Percentiles rank a stretch among this genome's conserved stretches.
These are phyloP conservation scores for Omphaloscelis lunosa DNA, from an alignment of 2,888 invertebrate genomes.

Conservation along the genomic window DNA sequence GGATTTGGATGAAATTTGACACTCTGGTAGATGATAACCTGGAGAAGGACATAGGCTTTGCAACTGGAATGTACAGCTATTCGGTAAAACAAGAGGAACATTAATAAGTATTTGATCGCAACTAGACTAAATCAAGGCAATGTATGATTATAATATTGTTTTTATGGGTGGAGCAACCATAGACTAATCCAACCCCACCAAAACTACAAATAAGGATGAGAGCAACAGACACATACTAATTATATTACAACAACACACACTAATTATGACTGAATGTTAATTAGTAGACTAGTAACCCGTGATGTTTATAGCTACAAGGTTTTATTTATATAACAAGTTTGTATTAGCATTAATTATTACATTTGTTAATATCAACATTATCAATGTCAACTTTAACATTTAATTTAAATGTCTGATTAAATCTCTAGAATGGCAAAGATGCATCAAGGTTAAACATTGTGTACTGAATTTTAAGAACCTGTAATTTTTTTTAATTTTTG, in stretches of 20 bases:
- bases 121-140: neutral
- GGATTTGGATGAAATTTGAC: too few relatives aligned
- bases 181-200: neutral
- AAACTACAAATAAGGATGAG: slow-evolving; percentile 1
- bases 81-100: neutral
- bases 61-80: neutral
- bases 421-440: neutral
- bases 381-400: slow-evolving; percentile 36
- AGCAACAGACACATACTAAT: slow-evolving; percentile 23
- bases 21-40: too few relatives aligned
- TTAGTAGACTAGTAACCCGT: slow-evolving; percentile 9
- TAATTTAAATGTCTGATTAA: neutral
- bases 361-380: slow-evolving; percentile 17
- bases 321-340: slow-evolving; percentile 11
- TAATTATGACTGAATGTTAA: slow-evolving; percentile 36
- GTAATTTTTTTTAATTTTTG: neutral
- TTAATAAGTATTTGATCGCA: neutral
- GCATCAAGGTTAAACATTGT: slow-evolving; percentile 27
- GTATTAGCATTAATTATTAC: slow-evolving; percentile 10
- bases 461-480: neutral
- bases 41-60: too few relatives aligned
- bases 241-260: slow-evolving; percentile 26
- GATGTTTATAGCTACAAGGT: slow-evolving; percentile 36
- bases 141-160: neutral
- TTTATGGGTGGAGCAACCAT: neutral